Percentiles rank a stretch among this genome's conserved stretches.
These are phyloP conservation scores for Oligia fasciuncula DNA, from an alignment of 2,888 invertebrate species.

Conservation along the genomic window DNA sequence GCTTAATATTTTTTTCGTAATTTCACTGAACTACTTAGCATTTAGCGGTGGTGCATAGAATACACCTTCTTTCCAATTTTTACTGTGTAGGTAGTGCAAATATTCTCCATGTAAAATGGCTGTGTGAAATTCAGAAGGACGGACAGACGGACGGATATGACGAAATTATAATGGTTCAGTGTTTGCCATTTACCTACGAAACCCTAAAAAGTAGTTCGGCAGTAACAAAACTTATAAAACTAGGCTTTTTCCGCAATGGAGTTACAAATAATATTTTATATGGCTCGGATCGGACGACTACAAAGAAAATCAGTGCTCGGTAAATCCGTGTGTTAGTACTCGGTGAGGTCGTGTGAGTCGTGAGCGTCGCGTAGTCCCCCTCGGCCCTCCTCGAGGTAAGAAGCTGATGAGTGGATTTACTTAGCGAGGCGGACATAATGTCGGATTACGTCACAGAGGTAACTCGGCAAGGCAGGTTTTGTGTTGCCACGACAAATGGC, in stretches of 20 bases:
- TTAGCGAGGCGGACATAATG: constrained; percentile 16
- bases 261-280: constrained; percentile 9
- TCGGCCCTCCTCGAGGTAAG: neutral
- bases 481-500: constrained; percentile 19
- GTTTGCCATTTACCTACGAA: neutral
- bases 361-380: neutral
- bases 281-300: constrained; percentile 4
- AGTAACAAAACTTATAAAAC: constrained; percentile 11
- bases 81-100: neutral
- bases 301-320: neutral
- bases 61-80: neutral
- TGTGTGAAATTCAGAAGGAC: neutral
- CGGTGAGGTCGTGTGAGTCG: neutral
- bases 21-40: neutral
- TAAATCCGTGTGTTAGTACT: constrained; percentile 3
- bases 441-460: constrained; percentile 23
- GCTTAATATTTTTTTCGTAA: too few species aligned
- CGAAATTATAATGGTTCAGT: neutral
- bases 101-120: neutral
- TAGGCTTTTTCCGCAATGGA: neutral
- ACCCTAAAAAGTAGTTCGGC: neutral
- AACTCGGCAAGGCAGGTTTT: constrained; percentile 8
- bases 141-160: neutral
- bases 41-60: neutral
- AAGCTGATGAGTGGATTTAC: constrained; percentile 21